Conservation (phyloP, 2,113 vertebrate genomes). For the Phodopus roborovskii region DNA sequence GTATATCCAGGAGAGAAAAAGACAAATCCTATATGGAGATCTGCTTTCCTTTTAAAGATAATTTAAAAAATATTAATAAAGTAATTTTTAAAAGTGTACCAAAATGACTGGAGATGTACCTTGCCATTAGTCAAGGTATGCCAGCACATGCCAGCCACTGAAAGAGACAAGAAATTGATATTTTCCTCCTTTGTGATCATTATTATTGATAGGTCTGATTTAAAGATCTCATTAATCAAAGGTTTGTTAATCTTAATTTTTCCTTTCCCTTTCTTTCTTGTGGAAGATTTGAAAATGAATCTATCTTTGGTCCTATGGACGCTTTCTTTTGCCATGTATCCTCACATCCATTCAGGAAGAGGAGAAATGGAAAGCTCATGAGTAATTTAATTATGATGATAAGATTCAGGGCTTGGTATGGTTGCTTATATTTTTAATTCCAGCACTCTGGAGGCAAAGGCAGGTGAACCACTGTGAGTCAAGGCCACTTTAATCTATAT, state of each 20-base stretch:
- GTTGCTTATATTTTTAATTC: not conserved
- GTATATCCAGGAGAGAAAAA: not conserved
- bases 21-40: not conserved
- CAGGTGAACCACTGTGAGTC: not conserved
- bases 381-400: not conserved
- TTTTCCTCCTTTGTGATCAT: not conserved
- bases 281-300: not conserved
- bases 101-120: not conserved
- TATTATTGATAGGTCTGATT: not conserved
- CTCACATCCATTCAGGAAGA: not conserved
- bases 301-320: not conserved
- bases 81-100: not conserved
- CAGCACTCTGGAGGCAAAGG: not conserved
- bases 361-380: not conserved
- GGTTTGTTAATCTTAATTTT: not conserved
- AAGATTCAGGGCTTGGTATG: not conserved
- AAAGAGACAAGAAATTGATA: not conserved
- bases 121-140: not conserved
- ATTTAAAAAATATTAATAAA: not conserved
- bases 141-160: accelerated
- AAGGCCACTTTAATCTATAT: not conserved
- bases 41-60: not conserved
- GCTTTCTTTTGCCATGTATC: not conserved
- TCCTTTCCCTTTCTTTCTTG: not conserved
- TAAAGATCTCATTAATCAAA: not conserved